Evolutionary conservation across 2,113 vertebrate genomes (phyloP).

Genomic region (Neogobius melanostomus): DNA sequence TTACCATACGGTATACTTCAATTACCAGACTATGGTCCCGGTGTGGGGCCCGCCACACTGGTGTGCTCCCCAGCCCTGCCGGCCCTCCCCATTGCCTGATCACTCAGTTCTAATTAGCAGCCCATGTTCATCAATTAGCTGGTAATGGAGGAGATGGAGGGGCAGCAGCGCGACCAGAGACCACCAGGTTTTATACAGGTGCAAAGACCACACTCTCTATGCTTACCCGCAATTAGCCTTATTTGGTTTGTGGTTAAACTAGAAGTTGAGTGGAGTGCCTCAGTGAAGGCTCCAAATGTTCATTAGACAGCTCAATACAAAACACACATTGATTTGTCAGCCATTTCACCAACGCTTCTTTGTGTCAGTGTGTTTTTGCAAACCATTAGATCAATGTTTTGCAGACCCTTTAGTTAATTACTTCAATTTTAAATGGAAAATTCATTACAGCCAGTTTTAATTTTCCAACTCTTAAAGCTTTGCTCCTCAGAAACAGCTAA

Average conservation of each 20-base stretch:
- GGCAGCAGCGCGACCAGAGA: slow-evolving; percentile 49
- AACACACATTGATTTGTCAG: slow-evolving; percentile 1
- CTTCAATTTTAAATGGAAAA: not conserved
- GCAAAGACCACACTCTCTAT: slow-evolving; percentile 50
- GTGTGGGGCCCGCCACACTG: slow-evolving; percentile 60
- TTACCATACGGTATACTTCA: slow-evolving; percentile 72
- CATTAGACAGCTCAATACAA: slow-evolving; percentile 4
- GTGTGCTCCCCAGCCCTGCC: slow-evolving; percentile 52
- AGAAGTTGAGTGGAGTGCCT: slow-evolving; percentile 24
- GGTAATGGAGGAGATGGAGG: slow-evolving; percentile 67
- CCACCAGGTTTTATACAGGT: slow-evolving; percentile 61
- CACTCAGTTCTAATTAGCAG: slow-evolving; percentile 71
- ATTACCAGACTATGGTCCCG: slow-evolving; percentile 68
- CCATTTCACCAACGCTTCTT: not conserved
- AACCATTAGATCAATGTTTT: slow-evolving; percentile 22
- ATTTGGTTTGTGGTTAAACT: slow-evolving; percentile 47
- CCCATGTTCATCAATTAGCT: slow-evolving; percentile 76
- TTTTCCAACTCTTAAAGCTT: not conserved
- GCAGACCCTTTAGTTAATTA: no score
- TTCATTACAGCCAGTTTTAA: not conserved
- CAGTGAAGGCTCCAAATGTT: slow-evolving; percentile 15
- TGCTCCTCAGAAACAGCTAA: no score
- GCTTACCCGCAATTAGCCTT: slow-evolving; percentile 65
- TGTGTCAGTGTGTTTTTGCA: slow-evolving; percentile 14
- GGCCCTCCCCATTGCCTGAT: slow-evolving; percentile 56